These are phyloP conservation scores for Tinea pellionella DNA, from an alignment of 2,888 invertebrate genomes.

Conservation along the genomic window DNA sequence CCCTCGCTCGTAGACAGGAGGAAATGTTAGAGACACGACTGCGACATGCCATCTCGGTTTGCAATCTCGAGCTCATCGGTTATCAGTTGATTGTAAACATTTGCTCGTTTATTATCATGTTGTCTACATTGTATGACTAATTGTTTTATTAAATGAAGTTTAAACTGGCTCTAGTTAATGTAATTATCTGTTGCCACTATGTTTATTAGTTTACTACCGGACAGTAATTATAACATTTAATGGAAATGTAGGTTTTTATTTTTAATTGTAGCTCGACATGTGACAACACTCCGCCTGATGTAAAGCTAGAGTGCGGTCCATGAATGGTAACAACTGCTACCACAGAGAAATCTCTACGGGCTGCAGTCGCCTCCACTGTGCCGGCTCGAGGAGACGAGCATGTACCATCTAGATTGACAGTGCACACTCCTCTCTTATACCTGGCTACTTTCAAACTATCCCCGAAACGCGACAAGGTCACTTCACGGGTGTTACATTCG, in stretches of 20 bases:
- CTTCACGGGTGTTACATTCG: too few species aligned
- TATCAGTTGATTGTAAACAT: slow-evolving; percentile 10
- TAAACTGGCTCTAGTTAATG: neutral
- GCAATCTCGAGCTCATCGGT: slow-evolving; percentile 12
- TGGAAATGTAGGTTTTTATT: neutral
- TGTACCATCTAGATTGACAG: too few species aligned
- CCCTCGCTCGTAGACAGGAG: slow-evolving; percentile 13
- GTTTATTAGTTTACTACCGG: neutral
- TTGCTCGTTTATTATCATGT: neutral
- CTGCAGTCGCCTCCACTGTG: too few species aligned
- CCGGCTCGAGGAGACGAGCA: too few species aligned
- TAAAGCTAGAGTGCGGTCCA: too few species aligned
- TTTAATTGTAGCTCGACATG: too few species aligned
- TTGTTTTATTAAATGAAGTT: neutral
- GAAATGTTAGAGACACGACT: slow-evolving; percentile 11
- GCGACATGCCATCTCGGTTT: slow-evolving; percentile 13
- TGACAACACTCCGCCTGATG: too few species aligned
- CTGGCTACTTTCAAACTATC: too few species aligned
- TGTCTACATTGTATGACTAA: neutral
- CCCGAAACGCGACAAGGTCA: too few species aligned
- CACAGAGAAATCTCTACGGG: too few species aligned
- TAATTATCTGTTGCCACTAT: neutral
- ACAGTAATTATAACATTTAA: neutral
- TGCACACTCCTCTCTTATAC: too few species aligned
- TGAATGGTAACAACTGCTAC: too few species aligned